A percentile compares a stretch with the other conserved stretches of the same genome.
phyloP scores from a whole-genome alignment of 2,797 vertebrate species.

The Eutrigla gurnardus region DNA sequence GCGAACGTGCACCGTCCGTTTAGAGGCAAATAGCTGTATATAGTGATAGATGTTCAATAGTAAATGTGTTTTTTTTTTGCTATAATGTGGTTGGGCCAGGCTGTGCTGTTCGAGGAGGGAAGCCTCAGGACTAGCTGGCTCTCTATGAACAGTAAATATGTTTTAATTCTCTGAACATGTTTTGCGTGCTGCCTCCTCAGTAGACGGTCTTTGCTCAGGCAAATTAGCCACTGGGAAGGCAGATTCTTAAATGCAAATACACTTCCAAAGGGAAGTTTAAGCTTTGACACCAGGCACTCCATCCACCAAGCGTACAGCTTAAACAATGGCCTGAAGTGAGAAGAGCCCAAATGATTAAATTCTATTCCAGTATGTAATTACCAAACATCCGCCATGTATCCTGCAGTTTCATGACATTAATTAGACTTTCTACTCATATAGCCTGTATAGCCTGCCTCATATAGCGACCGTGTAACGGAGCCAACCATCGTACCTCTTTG shows the following conservation, averaged over 20 bases:
- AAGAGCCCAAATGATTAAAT: background rate
- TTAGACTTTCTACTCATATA: no score
- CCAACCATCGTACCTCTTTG: conserved; percentile 89
- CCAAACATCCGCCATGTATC: no score
- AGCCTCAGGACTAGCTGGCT: background rate
- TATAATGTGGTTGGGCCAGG: no score
- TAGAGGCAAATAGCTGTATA: no score
- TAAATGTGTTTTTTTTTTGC: no score
- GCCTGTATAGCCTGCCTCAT: no score
- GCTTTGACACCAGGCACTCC: background rate
- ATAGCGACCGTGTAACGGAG: background rate
- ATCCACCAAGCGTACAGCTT: background rate
- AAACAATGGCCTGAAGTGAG: background rate
- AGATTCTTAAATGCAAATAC: conserved; percentile 42
- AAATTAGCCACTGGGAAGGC: conserved; percentile 11
- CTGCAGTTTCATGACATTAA: no score
- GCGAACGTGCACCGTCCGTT: no score
- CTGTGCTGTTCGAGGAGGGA: no score
- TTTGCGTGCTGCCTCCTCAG: background rate
- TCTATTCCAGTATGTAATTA: no score
- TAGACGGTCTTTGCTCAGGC: background rate
- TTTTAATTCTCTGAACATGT: background rate
- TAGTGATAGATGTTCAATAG: no score
- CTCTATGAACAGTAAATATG: background rate
- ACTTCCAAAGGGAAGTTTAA: background rate